These are phyloP conservation scores for Ictalurus furcatus DNA, from an alignment of 2,113 vertebrate species.

Conservation along the genomic window DNA sequence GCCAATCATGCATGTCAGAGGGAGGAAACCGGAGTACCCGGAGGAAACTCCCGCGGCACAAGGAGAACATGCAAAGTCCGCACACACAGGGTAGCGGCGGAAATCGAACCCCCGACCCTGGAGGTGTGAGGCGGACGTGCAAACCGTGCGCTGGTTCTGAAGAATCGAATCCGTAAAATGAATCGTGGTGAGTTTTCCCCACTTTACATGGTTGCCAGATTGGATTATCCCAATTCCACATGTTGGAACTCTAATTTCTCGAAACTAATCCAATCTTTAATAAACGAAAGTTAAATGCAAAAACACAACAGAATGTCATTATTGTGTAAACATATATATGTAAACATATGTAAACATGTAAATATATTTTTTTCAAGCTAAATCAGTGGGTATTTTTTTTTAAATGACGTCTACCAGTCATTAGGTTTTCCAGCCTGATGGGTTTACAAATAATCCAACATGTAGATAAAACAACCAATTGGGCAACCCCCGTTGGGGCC, in stretches of 20 bases:
- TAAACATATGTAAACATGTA: too few species aligned
- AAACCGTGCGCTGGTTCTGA: neutral
- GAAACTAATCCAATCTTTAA: neutral
- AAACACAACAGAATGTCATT: neutral
- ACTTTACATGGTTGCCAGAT: constrained; percentile 17
- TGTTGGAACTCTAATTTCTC: neutral
- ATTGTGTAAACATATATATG: too few species aligned
- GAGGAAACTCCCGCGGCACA: too few species aligned
- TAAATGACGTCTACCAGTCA: neutral
- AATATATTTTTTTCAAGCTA: neutral
- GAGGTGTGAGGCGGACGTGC: too few species aligned
- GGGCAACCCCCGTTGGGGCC: neutral
- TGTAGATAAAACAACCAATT: neutral
- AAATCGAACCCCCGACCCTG: too few species aligned
- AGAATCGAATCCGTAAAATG: constrained; percentile 4
- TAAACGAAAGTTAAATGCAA: neutral
- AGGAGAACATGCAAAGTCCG: too few species aligned
- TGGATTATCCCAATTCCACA: neutral
- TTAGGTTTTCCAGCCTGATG: neutral
- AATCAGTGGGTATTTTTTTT: neutral
- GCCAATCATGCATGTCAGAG: too few species aligned
- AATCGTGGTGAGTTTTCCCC: neutral
- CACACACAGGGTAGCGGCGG: too few species aligned
- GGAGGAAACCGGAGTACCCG: too few species aligned
- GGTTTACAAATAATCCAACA: neutral